Evolutionary conservation across 2,888 invertebrate genomes (phyloP).

Genomic region (Cantharis rufa): DNA sequence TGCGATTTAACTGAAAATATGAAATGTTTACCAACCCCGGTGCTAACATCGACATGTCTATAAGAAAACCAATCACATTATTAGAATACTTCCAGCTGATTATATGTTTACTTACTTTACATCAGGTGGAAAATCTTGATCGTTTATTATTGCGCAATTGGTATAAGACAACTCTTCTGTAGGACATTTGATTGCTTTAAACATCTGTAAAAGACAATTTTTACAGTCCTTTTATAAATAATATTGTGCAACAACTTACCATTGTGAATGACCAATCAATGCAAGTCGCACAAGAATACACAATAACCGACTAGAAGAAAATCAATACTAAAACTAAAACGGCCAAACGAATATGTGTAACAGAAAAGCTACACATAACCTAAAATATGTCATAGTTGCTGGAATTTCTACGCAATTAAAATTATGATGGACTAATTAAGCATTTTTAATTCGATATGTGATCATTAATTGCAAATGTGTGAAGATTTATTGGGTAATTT

Average conservation of each 20-base stretch:
- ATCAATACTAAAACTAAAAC: slow-evolving; percentile 12
- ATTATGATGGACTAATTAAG: background rate
- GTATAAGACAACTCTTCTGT: slow-evolving; percentile 88
- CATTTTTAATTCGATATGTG: background rate
- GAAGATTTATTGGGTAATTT: background rate
- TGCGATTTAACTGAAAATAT: slow-evolving; percentile 83
- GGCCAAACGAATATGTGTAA: slow-evolving; percentile 1
- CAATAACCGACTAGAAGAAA: slow-evolving; percentile 10
- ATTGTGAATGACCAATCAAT: slow-evolving; percentile 5
- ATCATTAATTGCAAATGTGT: background rate
- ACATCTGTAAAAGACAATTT: slow-evolving; percentile 59
- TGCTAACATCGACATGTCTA: slow-evolving; percentile 82
- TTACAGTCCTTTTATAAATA: background rate
- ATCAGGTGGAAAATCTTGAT: slow-evolving; percentile 79
- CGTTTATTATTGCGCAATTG: slow-evolving; percentile 89
- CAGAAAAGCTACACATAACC: slow-evolving; percentile 9
- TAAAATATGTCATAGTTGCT: background rate
- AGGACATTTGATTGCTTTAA: slow-evolving; percentile 90
- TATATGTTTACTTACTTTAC: slow-evolving; percentile 67
- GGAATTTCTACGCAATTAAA: background rate
- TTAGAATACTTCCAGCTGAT: background rate
- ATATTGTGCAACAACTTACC: slow-evolving; percentile 9
- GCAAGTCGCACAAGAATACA: slow-evolving; percentile 16
- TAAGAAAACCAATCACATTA: slow-evolving; percentile 39
- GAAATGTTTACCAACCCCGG: slow-evolving; percentile 76